Evolutionary conservation across 2,888 invertebrate species (phyloP).

Genomic region (Ophraella communa): DNA sequence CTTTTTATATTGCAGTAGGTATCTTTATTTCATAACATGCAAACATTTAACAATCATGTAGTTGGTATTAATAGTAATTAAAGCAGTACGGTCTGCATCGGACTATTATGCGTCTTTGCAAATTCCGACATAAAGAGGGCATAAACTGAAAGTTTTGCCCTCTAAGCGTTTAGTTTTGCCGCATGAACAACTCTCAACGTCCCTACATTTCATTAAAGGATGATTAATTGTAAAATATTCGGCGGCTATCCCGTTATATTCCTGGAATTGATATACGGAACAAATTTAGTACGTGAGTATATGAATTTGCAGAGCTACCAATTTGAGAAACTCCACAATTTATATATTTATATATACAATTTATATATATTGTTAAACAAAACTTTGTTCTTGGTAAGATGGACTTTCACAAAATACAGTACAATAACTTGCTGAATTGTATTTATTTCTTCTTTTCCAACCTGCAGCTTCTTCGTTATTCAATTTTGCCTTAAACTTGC

Average conservation of each 20-base stretch:
- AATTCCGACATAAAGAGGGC: background rate
- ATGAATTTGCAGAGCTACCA: background rate
- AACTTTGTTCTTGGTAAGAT: too few species aligned
- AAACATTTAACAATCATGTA: too few species aligned
- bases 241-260: slow-evolving; percentile 22
- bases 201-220: slow-evolving; percentile 12
- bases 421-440: too few species aligned
- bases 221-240: slow-evolving; percentile 24
- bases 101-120: background rate
- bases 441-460: too few species aligned
- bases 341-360: too few species aligned
- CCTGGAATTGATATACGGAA: slow-evolving; percentile 19
- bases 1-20: background rate
- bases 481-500: too few species aligned
- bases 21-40: too few species aligned
- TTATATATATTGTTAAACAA: too few species aligned
- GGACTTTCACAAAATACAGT: too few species aligned
- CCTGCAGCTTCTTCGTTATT: too few species aligned
- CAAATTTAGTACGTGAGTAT: background rate
- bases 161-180: slow-evolving; percentile 24
- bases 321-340: background rate
- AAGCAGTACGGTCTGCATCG: background rate
- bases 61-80: background rate
- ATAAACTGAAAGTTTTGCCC: slow-evolving; percentile 18
- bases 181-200: slow-evolving; percentile 20